Conservation (phyloP, 1,140 invertebrate species). For the Hypothenemus hampei region DNA sequence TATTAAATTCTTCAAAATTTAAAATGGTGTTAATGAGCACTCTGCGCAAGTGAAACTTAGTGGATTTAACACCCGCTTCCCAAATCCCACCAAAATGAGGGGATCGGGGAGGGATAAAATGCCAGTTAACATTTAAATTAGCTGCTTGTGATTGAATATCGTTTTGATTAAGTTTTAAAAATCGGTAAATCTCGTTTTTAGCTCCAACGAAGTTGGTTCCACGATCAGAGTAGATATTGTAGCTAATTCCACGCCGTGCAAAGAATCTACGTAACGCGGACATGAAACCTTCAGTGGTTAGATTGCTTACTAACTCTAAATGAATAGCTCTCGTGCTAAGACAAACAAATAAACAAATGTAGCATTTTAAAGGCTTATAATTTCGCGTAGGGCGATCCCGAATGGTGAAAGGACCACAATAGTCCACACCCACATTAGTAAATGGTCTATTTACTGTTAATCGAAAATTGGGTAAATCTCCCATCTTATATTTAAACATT, state of each 20-base stretch:
- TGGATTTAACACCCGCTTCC: constrained; percentile 36
- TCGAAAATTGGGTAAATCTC: background rate
- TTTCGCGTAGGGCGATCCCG: background rate
- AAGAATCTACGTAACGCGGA: background rate
- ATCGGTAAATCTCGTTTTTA: no score
- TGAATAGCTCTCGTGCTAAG: background rate
- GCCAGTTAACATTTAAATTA: constrained; percentile 30
- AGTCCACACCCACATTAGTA: background rate
- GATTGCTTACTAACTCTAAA: background rate
- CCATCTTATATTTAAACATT: background rate
- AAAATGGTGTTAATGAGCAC: constrained; percentile 18
- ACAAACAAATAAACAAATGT: background rate
- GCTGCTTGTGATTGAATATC: no score
- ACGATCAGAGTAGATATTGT: background rate
- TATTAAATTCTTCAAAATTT: constrained; percentile 30
- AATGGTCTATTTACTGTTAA: background rate
- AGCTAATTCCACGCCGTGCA: background rate
- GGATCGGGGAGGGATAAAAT: constrained; percentile 36
- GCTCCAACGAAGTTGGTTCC: background rate
- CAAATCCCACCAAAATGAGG: constrained; percentile 41
- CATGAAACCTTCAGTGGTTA: background rate
- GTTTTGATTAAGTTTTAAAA: no score
- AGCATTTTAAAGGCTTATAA: background rate
- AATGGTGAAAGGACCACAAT: background rate
- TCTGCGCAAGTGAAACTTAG: constrained; percentile 36